These are phyloP conservation scores for Diarsia rubi DNA, from an alignment of 2,888 invertebrate genomes.

Conservation along the genomic window DNA sequence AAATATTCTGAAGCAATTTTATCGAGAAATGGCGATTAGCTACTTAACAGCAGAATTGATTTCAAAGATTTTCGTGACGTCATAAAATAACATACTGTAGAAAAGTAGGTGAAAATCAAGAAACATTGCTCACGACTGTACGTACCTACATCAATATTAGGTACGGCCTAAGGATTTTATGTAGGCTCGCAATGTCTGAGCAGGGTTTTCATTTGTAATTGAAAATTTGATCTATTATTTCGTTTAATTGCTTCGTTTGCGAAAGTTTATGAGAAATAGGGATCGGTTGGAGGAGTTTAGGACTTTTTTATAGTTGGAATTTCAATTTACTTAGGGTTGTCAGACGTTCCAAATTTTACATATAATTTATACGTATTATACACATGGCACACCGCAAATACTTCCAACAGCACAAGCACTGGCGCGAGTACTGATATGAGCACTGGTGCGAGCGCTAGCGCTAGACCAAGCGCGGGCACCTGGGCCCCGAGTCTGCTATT, in stretches of 20 bases:
- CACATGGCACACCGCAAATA: no score
- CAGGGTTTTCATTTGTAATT: constrained; percentile 53
- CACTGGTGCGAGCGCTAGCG: no score
- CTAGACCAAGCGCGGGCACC: no score
- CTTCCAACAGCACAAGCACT: not conserved
- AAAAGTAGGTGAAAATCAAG: not conserved
- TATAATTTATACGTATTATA: no score
- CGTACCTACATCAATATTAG: constrained; percentile 42
- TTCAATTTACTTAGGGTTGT: constrained; percentile 1
- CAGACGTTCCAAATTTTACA: not conserved
- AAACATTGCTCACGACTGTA: not conserved
- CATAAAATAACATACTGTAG: not conserved
- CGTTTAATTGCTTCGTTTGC: constrained; percentile 45
- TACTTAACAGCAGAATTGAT: not conserved
- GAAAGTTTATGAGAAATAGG: constrained; percentile 15
- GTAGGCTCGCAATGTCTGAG: constrained; percentile 34
- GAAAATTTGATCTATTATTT: constrained; percentile 51
- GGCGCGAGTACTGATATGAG: no score
- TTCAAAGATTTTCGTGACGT: not conserved
- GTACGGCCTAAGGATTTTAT: constrained; percentile 35
- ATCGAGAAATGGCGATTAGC: not conserved
- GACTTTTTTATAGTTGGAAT: constrained; percentile 13
- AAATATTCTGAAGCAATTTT: not conserved
- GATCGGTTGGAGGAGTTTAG: constrained; percentile 4
- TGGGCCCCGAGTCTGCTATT: no score